Conservation (phyloP, 2,113 vertebrate species). For the Apteryx mantelli region DNA sequence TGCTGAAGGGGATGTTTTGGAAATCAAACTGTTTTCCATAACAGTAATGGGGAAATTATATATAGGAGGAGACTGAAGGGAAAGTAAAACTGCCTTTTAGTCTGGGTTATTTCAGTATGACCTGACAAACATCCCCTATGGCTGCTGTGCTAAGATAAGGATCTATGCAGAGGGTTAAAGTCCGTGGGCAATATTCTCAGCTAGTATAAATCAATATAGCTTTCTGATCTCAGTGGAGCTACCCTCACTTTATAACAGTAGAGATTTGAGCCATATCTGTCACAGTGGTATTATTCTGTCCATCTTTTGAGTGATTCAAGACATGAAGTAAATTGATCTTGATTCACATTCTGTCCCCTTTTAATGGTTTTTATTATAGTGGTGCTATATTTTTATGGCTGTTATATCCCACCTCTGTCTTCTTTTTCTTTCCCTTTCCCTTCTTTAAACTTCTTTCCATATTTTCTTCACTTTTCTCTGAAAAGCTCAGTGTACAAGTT, state of each 20-base stretch:
- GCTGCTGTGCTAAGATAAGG: background rate
- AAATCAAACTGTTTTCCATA: slow-evolving; percentile 45
- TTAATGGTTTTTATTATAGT: background rate
- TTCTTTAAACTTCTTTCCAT: background rate
- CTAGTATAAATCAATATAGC: background rate
- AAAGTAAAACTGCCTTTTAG: slow-evolving; percentile 21
- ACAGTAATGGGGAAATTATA: slow-evolving; percentile 20
- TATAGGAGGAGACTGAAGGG: background rate
- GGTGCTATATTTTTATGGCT: background rate
- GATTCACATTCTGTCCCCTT: background rate
- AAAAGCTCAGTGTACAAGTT: background rate
- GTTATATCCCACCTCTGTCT: background rate
- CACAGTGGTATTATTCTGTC: background rate
- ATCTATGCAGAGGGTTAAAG: background rate
- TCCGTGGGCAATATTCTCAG: background rate
- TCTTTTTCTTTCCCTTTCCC: background rate
- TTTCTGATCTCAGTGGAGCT: background rate
- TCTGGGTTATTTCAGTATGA: slow-evolving; percentile 29
- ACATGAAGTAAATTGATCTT: background rate
- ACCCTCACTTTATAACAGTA: background rate
- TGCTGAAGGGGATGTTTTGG: slow-evolving; percentile 17
- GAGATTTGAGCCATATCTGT: background rate
- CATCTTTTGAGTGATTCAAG: background rate
- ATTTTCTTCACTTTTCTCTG: background rate
- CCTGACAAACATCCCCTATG: background rate